Evolutionary conservation across 2,113 vertebrate species (phyloP).

Genomic region (Gorsachius goisagi): DNA sequence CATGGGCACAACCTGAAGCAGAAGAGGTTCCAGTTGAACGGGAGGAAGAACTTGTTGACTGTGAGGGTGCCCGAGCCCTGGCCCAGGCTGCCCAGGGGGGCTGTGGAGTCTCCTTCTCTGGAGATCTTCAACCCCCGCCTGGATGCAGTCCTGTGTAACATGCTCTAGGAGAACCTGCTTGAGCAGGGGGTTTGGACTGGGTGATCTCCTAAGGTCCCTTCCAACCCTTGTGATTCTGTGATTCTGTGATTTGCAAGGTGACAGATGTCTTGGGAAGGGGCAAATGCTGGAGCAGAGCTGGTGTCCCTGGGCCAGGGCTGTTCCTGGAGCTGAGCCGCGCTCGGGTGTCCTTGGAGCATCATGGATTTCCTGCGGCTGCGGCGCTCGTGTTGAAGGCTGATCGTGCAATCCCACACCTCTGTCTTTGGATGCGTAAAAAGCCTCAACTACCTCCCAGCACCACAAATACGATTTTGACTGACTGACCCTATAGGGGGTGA

Average conservation of each 20-base stretch:
- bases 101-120: too few relatives aligned
- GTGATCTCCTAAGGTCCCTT: too few relatives aligned
- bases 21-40: too few relatives aligned
- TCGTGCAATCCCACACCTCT: background rate
- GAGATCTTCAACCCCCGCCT: too few relatives aligned
- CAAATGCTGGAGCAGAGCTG: background rate
- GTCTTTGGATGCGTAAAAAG: background rate
- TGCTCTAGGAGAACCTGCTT: too few relatives aligned
- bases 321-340: background rate
- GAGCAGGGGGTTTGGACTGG: too few relatives aligned
- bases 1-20: too few relatives aligned
- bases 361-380: background rate
- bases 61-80: too few relatives aligned
- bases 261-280: background rate
- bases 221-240: too few relatives aligned
- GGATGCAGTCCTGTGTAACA: too few relatives aligned
- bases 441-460: background rate
- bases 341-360: background rate
- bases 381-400: background rate
- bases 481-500: background rate
- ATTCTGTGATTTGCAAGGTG: conserved; percentile 33
- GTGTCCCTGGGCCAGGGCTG: background rate
- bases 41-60: too few relatives aligned
- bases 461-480: background rate
- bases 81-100: too few relatives aligned